Percentiles rank a stretch among this genome's conserved stretches.
phyloP scores from a whole-genome alignment of 2,797 vertebrate species.

The Phrynocephalus guinanensis region DNA sequence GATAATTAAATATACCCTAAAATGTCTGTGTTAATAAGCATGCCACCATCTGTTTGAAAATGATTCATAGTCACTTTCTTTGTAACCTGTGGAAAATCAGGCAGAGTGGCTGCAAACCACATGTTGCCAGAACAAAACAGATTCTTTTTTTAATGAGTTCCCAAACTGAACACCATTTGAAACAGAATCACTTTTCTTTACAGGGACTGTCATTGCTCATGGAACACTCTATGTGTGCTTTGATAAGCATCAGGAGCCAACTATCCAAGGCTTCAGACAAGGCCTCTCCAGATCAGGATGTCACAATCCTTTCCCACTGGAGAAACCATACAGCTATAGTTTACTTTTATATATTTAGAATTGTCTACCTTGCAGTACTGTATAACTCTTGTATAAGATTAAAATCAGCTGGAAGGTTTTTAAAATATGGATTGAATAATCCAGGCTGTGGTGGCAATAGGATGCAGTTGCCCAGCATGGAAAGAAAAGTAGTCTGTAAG shows the following conservation, averaged over 20 bases:
- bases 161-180: background rate
- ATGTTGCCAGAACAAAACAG: background rate
- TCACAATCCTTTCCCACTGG: too few species aligned
- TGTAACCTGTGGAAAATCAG: background rate
- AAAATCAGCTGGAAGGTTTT: too few species aligned
- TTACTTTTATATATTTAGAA: background rate
- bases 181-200: background rate
- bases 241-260: background rate
- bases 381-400: too few species aligned
- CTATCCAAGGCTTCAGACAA: too few species aligned
- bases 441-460: background rate
- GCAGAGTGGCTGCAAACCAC: background rate
- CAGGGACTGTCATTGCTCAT: background rate
- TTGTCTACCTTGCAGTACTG: background rate
- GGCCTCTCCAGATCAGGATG: too few species aligned
- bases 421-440: background rate
- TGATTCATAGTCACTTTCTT: constrained; percentile 23
- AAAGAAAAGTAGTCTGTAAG: background rate
- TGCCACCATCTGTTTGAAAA: constrained; percentile 24
- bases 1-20: constrained; percentile 24
- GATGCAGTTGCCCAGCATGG: background rate
- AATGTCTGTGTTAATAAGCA: constrained; percentile 13
- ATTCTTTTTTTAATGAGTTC: background rate
- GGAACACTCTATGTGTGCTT: background rate
- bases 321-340: background rate